These are phyloP conservation scores for Agelastica alni DNA, from an alignment of 2,888 invertebrate species.

Conservation along the genomic window DNA sequence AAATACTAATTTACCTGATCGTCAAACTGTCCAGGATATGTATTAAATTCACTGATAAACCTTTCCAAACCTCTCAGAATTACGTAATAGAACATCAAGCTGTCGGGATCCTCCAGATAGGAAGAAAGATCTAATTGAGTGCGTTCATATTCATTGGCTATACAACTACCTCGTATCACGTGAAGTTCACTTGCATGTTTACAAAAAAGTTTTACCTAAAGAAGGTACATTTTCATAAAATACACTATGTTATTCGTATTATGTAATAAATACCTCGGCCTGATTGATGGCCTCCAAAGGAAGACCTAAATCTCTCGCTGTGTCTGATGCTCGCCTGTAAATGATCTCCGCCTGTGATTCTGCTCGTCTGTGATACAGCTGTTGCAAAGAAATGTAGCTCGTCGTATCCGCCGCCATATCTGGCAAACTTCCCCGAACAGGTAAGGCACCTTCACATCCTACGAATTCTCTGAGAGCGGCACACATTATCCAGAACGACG, in stretches of 20 bases:
- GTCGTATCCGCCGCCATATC: slow-evolving; percentile 97
- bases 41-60: slow-evolving; percentile 85
- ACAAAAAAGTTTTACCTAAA: slow-evolving; percentile 78
- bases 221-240: too few relatives aligned
- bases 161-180: slow-evolving; percentile 76
- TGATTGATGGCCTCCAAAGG: slow-evolving; percentile 76
- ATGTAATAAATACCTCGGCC: slow-evolving; percentile 67
- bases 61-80: slow-evolving; percentile 88
- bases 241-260: too few relatives aligned
- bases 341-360: slow-evolving; percentile 79
- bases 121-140: slow-evolving; percentile 49
- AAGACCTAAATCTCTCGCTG: slow-evolving; percentile 77
- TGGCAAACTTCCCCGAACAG: slow-evolving; percentile 85
- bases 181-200: slow-evolving; percentile 83
- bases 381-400: slow-evolving; percentile 87
- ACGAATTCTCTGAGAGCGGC: slow-evolving; percentile 87
- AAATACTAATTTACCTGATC: slow-evolving; percentile 64
- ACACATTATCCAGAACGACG: slow-evolving; percentile 91
- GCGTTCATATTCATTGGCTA: slow-evolving; percentile 79
- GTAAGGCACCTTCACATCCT: slow-evolving; percentile 77
- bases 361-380: slow-evolving; percentile 84
- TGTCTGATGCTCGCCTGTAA: slow-evolving; percentile 78
- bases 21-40: slow-evolving; percentile 86
- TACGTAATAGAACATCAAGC: slow-evolving; percentile 87
- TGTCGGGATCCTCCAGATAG: slow-evolving; percentile 77